Conservation (phyloP, 2,113 vertebrate genomes). For the Promerops cafer region DNA sequence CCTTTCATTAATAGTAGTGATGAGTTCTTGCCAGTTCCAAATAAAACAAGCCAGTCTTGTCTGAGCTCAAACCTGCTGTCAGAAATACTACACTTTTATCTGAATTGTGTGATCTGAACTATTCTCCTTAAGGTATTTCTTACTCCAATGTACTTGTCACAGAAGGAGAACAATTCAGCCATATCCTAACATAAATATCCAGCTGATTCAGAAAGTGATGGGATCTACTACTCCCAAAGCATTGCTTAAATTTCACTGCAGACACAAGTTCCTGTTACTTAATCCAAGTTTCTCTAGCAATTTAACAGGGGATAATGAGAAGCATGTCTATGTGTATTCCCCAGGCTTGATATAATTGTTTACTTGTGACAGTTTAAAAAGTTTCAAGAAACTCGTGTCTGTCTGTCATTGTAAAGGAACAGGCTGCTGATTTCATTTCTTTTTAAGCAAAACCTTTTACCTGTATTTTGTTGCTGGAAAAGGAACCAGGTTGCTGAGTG, state of each 20-base stretch:
- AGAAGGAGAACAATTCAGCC: neutral
- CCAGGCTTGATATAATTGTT: neutral
- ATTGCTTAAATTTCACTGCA: neutral
- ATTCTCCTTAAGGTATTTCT: neutral
- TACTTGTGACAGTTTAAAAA: neutral
- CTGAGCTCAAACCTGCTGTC: neutral
- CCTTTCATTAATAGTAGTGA: fast-evolving
- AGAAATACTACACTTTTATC: neutral
- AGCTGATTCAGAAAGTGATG: neutral
- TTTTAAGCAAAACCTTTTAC: neutral
- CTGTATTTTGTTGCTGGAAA: neutral
- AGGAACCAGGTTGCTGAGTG: constrained; percentile 90
- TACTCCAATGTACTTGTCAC: neutral
- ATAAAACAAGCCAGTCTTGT: neutral
- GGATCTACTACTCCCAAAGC: neutral
- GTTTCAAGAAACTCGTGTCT: neutral
- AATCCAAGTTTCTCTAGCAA: neutral
- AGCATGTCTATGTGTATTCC: neutral
- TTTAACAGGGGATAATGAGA: neutral
- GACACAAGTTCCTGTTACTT: neutral
- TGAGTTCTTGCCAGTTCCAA: neutral
- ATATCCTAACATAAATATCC: neutral
- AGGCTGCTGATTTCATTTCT: neutral
- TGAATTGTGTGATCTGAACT: neutral
- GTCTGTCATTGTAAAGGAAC: neutral